phyloP scores from a whole-genome alignment of 2,888 invertebrate genomes.

The Thysanoteuthis rhombus region DNA sequence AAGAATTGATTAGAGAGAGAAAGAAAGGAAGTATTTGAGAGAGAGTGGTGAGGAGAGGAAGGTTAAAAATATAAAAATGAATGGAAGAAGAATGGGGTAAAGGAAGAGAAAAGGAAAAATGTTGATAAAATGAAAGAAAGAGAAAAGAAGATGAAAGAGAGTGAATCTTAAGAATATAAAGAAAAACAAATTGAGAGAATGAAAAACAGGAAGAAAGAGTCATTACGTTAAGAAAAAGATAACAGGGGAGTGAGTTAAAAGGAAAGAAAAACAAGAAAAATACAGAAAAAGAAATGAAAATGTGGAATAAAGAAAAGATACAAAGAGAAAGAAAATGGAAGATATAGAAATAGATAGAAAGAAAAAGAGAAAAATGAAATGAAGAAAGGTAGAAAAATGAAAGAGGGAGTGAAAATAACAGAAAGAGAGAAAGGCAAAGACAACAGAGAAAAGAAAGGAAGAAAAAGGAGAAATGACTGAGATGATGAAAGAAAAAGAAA shows the following conservation, averaged over 20 bases:
- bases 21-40: no score
- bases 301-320: no score
- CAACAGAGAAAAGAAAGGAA: background rate
- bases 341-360: no score
- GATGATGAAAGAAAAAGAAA: background rate
- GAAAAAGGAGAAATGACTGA: background rate
- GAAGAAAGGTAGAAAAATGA: background rate
- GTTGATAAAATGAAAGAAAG: background rate
- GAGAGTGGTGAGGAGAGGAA: no score
- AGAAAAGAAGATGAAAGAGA: background rate
- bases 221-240: background rate
- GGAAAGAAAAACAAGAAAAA: background rate
- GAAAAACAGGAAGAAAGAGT: background rate
- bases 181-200: background rate
- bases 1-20: no score
- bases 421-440: background rate
- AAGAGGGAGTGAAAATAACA: background rate
- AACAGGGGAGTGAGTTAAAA: background rate
- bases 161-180: background rate
- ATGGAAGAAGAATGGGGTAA: background rate
- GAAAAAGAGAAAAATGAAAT: background rate
- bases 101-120: background rate
- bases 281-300: background rate
- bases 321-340: no score
- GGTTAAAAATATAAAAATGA: no score